Conservation (phyloP, 2,888 invertebrate species). For the Epinotia bilunana region DNA sequence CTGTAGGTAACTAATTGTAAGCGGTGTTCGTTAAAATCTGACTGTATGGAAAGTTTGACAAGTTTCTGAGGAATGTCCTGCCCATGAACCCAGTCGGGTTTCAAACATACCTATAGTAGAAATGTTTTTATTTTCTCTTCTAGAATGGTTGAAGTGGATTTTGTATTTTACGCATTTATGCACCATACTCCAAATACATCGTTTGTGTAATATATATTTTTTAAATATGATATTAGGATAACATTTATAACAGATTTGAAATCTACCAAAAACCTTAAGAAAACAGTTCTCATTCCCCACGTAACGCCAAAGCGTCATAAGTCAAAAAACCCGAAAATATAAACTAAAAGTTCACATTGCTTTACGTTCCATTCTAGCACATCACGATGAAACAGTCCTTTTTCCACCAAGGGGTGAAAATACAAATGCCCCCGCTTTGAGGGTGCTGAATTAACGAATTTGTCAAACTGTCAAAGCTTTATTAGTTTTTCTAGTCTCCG, state of each 20-base stretch:
- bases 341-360: slow-evolving; percentile 6
- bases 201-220: too few species aligned
- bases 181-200: too few species aligned
- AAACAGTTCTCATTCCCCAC: slow-evolving; percentile 2
- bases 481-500: slow-evolving; percentile 72
- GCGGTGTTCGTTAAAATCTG: too few species aligned
- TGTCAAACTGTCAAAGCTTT: slow-evolving; percentile 81
- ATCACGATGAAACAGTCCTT: slow-evolving; percentile 33
- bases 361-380: slow-evolving; percentile 1
- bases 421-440: slow-evolving; percentile 44
- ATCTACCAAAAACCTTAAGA: slow-evolving; percentile 10
- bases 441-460: slow-evolving; percentile 78
- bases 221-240: too few species aligned
- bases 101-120: too few species aligned
- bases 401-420: slow-evolving; percentile 19
- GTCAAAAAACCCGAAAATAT: slow-evolving; percentile 19
- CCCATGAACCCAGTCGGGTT: too few species aligned
- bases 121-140: too few species aligned
- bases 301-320: slow-evolving; percentile 14
- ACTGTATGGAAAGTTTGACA: too few species aligned
- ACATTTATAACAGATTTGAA: not conserved
- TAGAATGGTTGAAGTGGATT: too few species aligned
- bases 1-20: too few species aligned
- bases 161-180: too few species aligned
- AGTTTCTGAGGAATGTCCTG: too few species aligned